Conservation (phyloP, 2,113 vertebrate genomes). For the Circaetus cinerascens region DNA sequence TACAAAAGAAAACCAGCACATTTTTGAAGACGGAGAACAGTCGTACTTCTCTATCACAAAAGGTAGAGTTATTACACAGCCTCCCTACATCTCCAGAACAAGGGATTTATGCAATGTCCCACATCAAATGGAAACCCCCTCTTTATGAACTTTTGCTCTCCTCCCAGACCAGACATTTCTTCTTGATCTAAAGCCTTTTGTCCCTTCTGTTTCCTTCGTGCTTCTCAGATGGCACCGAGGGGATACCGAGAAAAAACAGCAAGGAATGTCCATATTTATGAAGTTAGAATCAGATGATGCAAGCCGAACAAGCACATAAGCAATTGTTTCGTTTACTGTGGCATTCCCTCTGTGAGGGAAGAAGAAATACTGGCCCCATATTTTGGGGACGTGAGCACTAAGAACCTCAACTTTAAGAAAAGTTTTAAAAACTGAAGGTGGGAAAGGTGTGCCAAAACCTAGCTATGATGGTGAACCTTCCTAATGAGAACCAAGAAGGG, state of each 20-base stretch:
- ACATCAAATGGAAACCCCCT: not conserved
- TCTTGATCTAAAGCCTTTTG: not conserved
- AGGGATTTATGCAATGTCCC: not conserved
- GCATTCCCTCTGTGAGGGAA: not conserved
- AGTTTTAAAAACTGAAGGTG: not conserved
- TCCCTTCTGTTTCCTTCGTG: not conserved
- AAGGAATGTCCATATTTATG: not conserved
- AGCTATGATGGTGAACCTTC: not conserved
- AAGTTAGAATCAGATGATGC: not conserved
- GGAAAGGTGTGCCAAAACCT: not conserved
- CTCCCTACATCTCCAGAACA: not conserved
- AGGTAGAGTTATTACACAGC: not conserved
- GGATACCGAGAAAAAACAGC: not conserved
- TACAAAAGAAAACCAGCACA: rapidly evolving
- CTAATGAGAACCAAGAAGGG: not conserved
- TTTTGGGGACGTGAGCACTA: not conserved
- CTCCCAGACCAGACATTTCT: not conserved
- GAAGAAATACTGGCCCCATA: not conserved
- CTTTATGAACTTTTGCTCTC: not conserved
- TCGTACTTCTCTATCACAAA: rapidly evolving
- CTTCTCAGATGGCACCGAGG: not conserved
- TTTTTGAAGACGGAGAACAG: not conserved
- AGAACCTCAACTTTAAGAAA: not conserved
- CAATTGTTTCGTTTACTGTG: not conserved
- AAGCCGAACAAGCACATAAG: not conserved